Evolutionary conservation across 1,140 invertebrate genomes (phyloP).

Genomic region (Aphelenchoides avenae): DNA sequence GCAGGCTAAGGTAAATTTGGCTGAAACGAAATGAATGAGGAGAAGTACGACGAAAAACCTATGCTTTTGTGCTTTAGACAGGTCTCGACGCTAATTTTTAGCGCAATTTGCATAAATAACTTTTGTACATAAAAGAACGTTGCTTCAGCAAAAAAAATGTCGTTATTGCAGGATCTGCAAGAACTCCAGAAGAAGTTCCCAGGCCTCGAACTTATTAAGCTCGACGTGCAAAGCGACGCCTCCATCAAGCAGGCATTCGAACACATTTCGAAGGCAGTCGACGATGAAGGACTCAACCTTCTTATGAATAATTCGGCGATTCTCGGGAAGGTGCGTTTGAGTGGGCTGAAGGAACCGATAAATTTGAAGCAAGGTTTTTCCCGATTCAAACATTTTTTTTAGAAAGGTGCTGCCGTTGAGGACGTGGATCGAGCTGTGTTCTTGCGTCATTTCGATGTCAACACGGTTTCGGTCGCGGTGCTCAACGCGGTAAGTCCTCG

Average conservation of each 20-base stretch:
- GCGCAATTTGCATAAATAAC: background rate
- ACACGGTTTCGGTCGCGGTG: conserved; percentile 15
- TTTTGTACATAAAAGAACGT: background rate
- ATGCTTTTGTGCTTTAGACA: background rate
- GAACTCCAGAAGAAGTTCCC: background rate
- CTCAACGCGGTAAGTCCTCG: conserved; percentile 21
- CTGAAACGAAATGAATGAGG: background rate
- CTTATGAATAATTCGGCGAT: conserved; percentile 39
- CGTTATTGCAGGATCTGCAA: conserved; percentile 23
- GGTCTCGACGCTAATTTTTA: background rate
- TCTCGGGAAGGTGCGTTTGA: conserved; percentile 15
- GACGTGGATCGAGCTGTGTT: conserved; percentile 21
- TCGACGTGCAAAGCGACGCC: conserved; percentile 30
- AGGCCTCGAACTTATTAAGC: conserved; percentile 20
- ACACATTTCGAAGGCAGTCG: background rate
- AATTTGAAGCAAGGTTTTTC: background rate
- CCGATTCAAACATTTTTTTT: background rate
- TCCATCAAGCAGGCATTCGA: conserved; percentile 16
- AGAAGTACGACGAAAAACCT: background rate
- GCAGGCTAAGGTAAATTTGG: conserved; percentile 18
- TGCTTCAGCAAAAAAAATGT: background rate
- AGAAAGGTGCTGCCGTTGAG: conserved; percentile 18
- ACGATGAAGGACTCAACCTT: conserved; percentile 24
- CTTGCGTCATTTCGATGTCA: conserved; percentile 28
- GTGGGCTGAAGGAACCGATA: background rate